phyloP scores from a whole-genome alignment of 2,797 vertebrate species.

The Pterois miles region DNA sequence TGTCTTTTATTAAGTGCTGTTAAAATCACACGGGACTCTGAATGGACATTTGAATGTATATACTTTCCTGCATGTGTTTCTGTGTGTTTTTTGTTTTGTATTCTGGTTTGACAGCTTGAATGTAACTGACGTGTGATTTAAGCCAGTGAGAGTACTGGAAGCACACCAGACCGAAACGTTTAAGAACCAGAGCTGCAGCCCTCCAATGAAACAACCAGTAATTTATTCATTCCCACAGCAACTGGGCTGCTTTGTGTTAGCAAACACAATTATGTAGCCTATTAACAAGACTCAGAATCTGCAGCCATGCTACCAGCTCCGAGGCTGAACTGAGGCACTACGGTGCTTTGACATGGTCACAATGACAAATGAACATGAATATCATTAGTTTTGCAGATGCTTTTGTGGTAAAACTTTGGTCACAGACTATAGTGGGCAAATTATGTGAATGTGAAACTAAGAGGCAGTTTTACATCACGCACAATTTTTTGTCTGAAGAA shows the following conservation, averaged over 20 bases:
- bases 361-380: neutral
- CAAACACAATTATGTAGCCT: conserved; percentile 8
- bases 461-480: no score
- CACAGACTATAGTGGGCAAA: no score
- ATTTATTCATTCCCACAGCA: conserved; percentile 24
- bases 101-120: neutral
- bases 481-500: no score
- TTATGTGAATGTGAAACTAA: no score
- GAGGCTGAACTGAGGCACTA: neutral
- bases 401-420: neutral
- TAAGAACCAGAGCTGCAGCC: neutral
- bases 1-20: neutral
- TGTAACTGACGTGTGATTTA: neutral
- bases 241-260: conserved; percentile 27
- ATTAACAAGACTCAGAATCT: neutral
- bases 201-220: neutral
- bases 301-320: neutral
- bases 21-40: neutral
- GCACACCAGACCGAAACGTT: neutral
- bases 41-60: neutral
- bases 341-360: neutral
- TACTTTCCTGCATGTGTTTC: neutral
- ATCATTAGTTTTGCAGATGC: neutral
- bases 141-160: neutral
- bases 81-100: neutral